Conservation (phyloP, 2,113 vertebrate species). For the Electrona antarctica region DNA sequence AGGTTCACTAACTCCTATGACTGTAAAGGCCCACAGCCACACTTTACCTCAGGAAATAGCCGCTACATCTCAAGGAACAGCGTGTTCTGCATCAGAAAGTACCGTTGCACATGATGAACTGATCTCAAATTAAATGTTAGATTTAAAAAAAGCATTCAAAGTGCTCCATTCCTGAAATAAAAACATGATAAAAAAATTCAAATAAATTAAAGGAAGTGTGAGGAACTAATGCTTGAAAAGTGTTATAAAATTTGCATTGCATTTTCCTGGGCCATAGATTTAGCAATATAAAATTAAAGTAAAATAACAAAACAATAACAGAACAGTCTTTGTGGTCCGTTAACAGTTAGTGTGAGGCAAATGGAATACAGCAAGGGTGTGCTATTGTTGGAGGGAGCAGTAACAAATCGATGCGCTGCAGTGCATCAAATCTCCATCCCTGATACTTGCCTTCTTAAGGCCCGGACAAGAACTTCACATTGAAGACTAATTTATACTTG, state of each 20-base stretch:
- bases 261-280: constrained; percentile 50
- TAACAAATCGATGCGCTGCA: neutral
- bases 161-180: constrained; percentile 78
- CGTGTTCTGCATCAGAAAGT: constrained; percentile 54
- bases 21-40: constrained; percentile 81
- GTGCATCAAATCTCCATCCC: constrained; percentile 7
- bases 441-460: constrained; percentile 5
- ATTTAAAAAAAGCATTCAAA: constrained; percentile 61
- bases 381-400: constrained; percentile 23
- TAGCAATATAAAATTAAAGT: constrained; percentile 63
- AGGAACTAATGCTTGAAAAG: constrained; percentile 53
- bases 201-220: constrained; percentile 32
- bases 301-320: constrained; percentile 10
- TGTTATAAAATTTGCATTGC: constrained; percentile 66
- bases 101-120: constrained; percentile 64
- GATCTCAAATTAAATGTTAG: constrained; percentile 65
- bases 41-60: constrained; percentile 56
- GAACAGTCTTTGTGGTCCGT: constrained; percentile 28
- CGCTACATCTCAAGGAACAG: constrained; percentile 54
- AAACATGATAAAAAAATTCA: constrained; percentile 77
- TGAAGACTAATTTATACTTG: no score
- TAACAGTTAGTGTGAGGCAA: constrained; percentile 69
- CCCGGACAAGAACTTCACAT: neutral
- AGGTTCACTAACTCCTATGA: constrained; percentile 83
- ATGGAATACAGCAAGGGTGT: constrained; percentile 76